A percentile compares a stretch with the other conserved stretches of the same genome.
Evolutionary conservation across 2,113 vertebrate genomes (phyloP).

Genomic region (Ictidomys tridecemlineatus): DNA sequence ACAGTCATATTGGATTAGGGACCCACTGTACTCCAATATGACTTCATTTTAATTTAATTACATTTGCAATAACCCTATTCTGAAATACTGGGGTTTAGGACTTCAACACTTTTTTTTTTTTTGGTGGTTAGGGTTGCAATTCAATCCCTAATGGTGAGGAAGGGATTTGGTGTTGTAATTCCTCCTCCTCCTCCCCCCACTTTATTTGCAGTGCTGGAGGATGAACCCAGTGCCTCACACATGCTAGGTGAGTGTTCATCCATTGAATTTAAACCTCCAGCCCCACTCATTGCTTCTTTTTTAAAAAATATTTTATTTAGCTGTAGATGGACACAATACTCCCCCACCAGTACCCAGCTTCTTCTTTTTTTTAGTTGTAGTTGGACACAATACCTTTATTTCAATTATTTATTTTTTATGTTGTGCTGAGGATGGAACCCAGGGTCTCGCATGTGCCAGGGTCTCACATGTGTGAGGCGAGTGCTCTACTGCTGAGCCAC

Average conservation of each 20-base stretch:
- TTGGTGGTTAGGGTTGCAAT: neutral
- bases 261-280: neutral
- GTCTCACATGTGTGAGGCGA: too few relatives aligned
- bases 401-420: too few relatives aligned
- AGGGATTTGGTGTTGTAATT: conserved; percentile 29
- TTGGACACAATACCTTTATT: too few relatives aligned
- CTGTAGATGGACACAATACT: too few relatives aligned
- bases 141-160: neutral
- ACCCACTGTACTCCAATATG: neutral
- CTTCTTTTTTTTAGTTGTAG: too few relatives aligned
- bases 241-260: neutral
- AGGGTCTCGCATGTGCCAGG: too few relatives aligned
- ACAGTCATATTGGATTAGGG: conserved; percentile 16
- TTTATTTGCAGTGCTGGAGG: neutral
- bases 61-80: conserved; percentile 27
- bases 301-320: neutral
- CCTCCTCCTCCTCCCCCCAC: too few relatives aligned
- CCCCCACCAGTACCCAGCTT: neutral
- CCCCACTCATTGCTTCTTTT: neutral
- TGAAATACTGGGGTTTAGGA: neutral
- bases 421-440: too few relatives aligned
- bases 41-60: conserved; percentile 30
- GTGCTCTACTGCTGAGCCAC: too few relatives aligned
- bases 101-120: too few relatives aligned
- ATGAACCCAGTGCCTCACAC: neutral